Conservation (phyloP, 2,113 vertebrate species). For the Sinosuthora webbiana region DNA sequence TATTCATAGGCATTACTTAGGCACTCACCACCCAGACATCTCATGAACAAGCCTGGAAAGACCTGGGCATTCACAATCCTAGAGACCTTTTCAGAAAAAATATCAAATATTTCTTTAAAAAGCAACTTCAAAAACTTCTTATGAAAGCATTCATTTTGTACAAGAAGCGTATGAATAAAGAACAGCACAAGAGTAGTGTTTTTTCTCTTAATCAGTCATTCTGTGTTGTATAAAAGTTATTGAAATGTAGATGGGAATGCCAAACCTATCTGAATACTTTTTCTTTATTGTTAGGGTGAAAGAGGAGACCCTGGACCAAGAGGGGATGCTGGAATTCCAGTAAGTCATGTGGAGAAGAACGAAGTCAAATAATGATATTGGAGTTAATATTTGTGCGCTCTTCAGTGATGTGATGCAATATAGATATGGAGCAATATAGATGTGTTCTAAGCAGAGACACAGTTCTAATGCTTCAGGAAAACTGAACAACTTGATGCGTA, state of each 20-base stretch:
- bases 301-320: slow-evolving; percentile 74
- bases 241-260: not conserved
- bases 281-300: slow-evolving; percentile 67
- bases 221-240: not conserved
- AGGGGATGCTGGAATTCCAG: slow-evolving; percentile 70
- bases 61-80: not conserved
- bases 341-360: slow-evolving; percentile 66
- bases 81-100: not conserved
- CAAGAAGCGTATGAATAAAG: not conserved
- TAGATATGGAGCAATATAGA: not conserved
- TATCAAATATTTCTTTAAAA: not conserved
- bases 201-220: not conserved
- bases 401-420: not conserved
- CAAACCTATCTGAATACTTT: not conserved
- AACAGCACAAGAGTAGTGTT: not conserved
- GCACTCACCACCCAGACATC: not conserved
- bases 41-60: not conserved
- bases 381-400: not conserved
- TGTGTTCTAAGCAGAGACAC: not conserved
- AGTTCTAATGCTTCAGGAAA: not conserved
- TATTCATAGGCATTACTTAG: not conserved
- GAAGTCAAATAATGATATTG: not conserved
- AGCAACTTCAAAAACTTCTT: not conserved
- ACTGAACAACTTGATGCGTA: not conserved
- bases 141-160: not conserved